Conservation (phyloP, 92 coral and sea anemone species). For the Parazoanthus swiftii region DNA sequence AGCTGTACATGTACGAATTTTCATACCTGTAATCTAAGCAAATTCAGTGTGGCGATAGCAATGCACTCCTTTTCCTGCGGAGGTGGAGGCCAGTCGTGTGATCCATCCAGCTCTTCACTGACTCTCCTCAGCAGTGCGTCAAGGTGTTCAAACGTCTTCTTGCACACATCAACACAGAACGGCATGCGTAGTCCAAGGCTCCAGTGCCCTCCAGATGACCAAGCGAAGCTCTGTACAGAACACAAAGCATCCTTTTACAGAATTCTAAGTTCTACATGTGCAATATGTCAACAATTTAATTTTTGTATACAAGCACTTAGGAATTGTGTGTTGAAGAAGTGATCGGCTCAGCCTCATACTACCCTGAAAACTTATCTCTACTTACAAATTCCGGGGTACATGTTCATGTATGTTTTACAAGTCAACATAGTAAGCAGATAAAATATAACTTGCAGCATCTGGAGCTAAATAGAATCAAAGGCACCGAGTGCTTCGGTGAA, state of each 20-base stretch:
- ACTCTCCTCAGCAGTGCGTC: conserved; percentile 94
- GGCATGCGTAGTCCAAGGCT: conserved; percentile 89
- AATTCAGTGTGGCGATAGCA: conserved; percentile 90
- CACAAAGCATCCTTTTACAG: neutral
- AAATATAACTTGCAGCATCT: no score
- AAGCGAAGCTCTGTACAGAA: conserved; percentile 81
- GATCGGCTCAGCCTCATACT: no score
- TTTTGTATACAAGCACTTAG: no score
- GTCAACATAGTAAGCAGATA: no score
- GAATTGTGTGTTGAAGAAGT: no score
- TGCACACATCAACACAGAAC: conserved; percentile 90
- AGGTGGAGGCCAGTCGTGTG: conserved; percentile 99
- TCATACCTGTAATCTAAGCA: conserved; percentile 84
- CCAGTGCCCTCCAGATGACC: conserved; percentile 91
- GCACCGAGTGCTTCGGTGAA: no score
- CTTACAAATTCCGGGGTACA: no score
- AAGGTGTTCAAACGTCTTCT: conserved; percentile 86
- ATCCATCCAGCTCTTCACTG: conserved; percentile 96
- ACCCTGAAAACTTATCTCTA: no score
- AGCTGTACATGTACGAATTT: neutral
- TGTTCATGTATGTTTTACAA: no score
- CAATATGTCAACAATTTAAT: no score
- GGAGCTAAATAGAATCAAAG: no score
- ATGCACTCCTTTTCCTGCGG: conserved; percentile 99
- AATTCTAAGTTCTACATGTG: neutral